Evolutionary conservation across 23 tunicate genomes (phyloP), one percentile per base, ranked within the genome.

Genomic region (Botrylloides violaceus): DNA sequence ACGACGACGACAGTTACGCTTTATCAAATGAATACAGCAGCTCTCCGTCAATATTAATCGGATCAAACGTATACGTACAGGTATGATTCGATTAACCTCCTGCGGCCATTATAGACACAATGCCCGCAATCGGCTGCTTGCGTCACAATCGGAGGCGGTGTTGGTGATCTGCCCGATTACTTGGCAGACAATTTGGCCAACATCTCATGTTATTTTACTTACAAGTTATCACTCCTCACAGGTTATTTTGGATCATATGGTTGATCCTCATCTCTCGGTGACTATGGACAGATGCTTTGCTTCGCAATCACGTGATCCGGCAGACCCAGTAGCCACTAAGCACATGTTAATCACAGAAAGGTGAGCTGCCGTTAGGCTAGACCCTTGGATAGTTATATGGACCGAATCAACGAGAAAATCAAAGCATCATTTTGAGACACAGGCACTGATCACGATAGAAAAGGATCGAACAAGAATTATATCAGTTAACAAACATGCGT

Each of bases 231-330:
- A 25, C 43, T 29, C 24, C 28, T 0, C 12, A 0, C 32, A 88
- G 96, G 98, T 92, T 59, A 86, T 84, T 63, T 66, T 92, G 28
- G 87, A 73, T 1, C 66, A 68, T 35, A 59, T 72, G 6, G 31
- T 63, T 39, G 94, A 78, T 64, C 25, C 85, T 15, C 58, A 80
- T 57, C 84, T 92, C 9, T 87, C 73, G 26, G 98, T 92, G 24
- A 84, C 98, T 0, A 60, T 92, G 80, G 94, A 92, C 26, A 72
- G 83, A 6, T 92, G 98, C 33, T 92, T 79, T 43, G 98, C 98
- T 21, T 84, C 98, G 2, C 98, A 92, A 55, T 84, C 98, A 29
- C 70, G 81, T 56, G 98, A 92, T 71, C 98, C 98, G 2, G 86
- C 85, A 0, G 98, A 91, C 58, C 98, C 91, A 3, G 70, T 83